Percentiles rank a stretch among this genome's conserved stretches.
phyloP scores from a whole-genome alignment of 2,797 vertebrate species.

The Mus caroli region DNA sequence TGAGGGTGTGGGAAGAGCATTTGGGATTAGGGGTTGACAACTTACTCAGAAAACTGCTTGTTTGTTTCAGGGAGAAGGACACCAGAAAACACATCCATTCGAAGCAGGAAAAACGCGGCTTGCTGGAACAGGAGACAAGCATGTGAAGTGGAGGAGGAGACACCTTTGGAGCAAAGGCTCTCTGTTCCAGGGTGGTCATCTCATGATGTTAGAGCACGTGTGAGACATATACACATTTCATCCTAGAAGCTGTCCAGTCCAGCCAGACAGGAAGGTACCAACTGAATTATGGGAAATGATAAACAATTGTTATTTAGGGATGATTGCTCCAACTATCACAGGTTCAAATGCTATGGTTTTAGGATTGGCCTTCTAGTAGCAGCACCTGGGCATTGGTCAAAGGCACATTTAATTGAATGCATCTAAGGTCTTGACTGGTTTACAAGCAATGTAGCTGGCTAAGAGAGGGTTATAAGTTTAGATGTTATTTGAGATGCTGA shows the following conservation, averaged over 20 bases:
- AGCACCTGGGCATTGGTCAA: background rate
- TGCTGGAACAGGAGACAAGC: background rate
- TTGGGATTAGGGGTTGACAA: background rate
- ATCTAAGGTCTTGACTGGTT: background rate
- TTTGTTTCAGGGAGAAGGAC: background rate
- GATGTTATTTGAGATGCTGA: background rate
- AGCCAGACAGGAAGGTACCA: background rate
- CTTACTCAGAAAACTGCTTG: background rate
- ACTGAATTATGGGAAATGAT: background rate
- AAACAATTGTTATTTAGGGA: background rate
- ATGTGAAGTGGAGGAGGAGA: background rate
- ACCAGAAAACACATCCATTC: background rate
- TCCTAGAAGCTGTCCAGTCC: background rate
- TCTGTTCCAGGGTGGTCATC: background rate
- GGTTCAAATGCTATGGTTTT: conserved; percentile 17
- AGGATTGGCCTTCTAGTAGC: conserved; percentile 47
- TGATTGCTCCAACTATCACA: conserved; percentile 3
- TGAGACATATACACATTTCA: background rate
- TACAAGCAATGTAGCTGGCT: background rate
- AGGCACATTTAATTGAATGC: background rate
- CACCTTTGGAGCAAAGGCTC: background rate
- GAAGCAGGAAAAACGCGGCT: background rate
- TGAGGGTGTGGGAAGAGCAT: background rate
- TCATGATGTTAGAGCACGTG: background rate
- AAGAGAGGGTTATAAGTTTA: background rate